phyloP scores from a whole-genome alignment of 2,888 invertebrate species.

The Aphodius sticticus region DNA sequence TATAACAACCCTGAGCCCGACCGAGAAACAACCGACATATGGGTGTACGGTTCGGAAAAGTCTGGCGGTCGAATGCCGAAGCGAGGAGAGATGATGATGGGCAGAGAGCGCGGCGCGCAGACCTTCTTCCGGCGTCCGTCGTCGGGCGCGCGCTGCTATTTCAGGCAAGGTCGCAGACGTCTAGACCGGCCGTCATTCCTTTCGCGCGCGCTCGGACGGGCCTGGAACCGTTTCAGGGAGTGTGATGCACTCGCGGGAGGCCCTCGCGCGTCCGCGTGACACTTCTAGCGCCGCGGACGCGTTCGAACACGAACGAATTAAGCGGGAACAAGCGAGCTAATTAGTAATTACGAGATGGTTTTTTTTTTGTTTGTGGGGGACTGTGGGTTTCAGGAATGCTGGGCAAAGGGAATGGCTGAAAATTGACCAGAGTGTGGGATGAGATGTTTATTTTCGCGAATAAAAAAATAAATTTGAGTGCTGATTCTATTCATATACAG shows the following conservation, averaged over 20 bases:
- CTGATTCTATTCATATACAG: no score
- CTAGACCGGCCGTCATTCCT: conserved; percentile 51
- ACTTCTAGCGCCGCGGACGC: conserved; percentile 4
- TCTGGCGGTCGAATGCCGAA: neutral
- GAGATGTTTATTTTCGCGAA: no score
- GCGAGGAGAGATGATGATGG: neutral
- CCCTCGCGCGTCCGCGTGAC: conserved; percentile 6
- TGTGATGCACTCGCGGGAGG: conserved; percentile 37
- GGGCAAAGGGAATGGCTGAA: no score
- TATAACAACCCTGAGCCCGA: no score
- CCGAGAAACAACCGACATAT: neutral
- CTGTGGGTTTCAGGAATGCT: no score
- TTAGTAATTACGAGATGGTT: neutral
- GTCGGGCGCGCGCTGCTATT: conserved; percentile 48
- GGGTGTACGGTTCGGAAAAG: neutral
- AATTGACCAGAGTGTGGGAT: no score
- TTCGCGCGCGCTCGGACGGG: conserved; percentile 30
- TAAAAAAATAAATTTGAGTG: no score
- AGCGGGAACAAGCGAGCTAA: neutral
- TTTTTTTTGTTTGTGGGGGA: no score
- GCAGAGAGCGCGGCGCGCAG: conserved; percentile 43
- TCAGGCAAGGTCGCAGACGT: conserved; percentile 58
- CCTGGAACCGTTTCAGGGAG: conserved; percentile 24
- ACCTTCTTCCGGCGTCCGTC: conserved; percentile 58
- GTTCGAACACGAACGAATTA: neutral